Base-by-base conservation (phyloP, 2,113 vertebrate species). In the Nerophis ophidion region DNA sequence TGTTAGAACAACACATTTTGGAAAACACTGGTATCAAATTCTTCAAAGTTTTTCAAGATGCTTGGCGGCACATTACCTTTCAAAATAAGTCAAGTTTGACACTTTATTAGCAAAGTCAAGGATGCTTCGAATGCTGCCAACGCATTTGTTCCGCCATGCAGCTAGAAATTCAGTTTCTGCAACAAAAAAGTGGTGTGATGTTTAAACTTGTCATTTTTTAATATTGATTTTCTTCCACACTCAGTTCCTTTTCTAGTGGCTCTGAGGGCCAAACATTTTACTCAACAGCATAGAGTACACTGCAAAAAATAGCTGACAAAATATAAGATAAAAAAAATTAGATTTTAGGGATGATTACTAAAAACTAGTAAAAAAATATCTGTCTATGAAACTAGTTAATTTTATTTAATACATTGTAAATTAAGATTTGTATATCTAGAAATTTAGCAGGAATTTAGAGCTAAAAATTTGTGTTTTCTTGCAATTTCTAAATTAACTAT, bases 81-180 rank as follows among this genome's bases (percentile, higher is more conserved):
- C 70, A 68, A 54, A 68, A 54, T 5, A n/a, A 42, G 36, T 42
- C 36, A 17, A 38, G 1, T 42, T 17, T 57, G 57, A 81, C 68
- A 65, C 46, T 84, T 73, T 79, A 77, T 74, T 70, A 77, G 62
- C 77, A 79, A 84, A 66, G 80, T 85, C 76, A 75, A 77, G 36
- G 46, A 64, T 70, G 47, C 15, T 64, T 56, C 40, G 45, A 45
- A 47, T 61, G 61, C 61, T 56, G 64, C 46, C 60, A 60, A 53
- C 8, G 53, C 15, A 62, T 65, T 72, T 65, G 64, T 76, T 72
- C 76, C 75, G 61, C 69, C 57, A 72, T 75, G 77, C 61, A 72
- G 69, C 59, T 60, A 48, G 52, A 72, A 75, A 77, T 78, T 66
- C 55, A 81, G 68, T 80, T 74, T 81, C 49, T 72, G 66, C 57